A percentile compares a stretch with the other conserved stretches of the same genome.
Conservation (phyloP, 2,113 vertebrate species). For the Meleagris gallopavo region DNA sequence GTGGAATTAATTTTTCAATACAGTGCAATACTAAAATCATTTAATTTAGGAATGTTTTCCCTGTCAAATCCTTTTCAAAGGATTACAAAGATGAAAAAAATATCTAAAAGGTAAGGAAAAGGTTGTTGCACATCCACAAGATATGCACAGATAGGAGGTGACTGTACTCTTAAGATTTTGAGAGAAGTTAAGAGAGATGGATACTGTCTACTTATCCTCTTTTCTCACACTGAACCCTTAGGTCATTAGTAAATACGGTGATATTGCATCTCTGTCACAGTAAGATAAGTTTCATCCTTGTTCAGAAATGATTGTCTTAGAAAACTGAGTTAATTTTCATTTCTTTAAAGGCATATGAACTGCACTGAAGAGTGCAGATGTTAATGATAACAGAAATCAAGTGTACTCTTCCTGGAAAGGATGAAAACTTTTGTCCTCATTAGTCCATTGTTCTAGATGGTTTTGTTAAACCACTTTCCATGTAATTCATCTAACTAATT, state of each 20-base stretch:
- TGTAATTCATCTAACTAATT: slow-evolving; percentile 3
- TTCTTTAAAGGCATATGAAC: slow-evolving; percentile 41
- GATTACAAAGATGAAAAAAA: neutral
- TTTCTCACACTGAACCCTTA: slow-evolving; percentile 27
- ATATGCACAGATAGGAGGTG: neutral
- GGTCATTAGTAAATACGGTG: slow-evolving; percentile 37
- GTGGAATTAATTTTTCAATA: neutral
- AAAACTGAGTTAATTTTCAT: slow-evolving; percentile 53
- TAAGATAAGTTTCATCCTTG: neutral
- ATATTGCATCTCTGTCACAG: neutral
- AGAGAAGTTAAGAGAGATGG: neutral
- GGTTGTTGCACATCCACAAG: neutral
- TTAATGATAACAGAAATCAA: slow-evolving; percentile 55
- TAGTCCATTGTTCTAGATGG: neutral
- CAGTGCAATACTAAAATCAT: neutral
- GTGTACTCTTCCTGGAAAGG: slow-evolving; percentile 9
- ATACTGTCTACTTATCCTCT: neutral
- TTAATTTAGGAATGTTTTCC: neutral
- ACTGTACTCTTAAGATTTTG: neutral
- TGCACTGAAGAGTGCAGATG: slow-evolving; percentile 26
- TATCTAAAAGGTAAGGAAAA: neutral
- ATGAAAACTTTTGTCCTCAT: slow-evolving; percentile 32
- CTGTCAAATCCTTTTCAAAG: neutral
- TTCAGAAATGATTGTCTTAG: neutral
- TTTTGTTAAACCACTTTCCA: neutral